Base-by-base conservation (phyloP, 2,113 vertebrate species). In the Lycocorax pyrrhopterus region DNA sequence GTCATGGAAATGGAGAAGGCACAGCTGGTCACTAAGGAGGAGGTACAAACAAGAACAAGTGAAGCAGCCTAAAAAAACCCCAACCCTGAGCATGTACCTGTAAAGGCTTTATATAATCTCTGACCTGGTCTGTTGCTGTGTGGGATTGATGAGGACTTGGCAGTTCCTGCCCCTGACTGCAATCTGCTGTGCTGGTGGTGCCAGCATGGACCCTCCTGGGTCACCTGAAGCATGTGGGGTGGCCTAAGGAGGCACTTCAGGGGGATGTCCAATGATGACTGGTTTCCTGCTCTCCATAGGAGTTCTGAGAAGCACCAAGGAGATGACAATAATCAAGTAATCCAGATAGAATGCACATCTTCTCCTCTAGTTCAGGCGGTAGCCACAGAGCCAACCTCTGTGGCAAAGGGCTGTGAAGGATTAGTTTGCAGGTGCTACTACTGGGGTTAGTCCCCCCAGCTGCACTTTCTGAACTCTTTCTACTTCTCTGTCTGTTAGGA, bases 301-400 rank as follows among this genome's bases (percentile, higher is more conserved):
- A 8, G 16, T 37, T 77, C 76, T 52, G 11, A 46, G n/a, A 55
- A 74, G 44, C 21, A n/a, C 18, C 0, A 0, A 75, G 43, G 39
- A 77, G 25, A 58, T 21, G 10, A 68, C 26, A 33, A 63, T 35
- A 73, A 55, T 19, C 20, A 56, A 62, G 17, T 29, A 75, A 73
- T 20, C 13, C 8, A 22, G 58, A 52, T 4, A 41, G 7, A 58
- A 30, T 7, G 18, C 4, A 29, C 22, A 29, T 41, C 53, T 47
- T 37, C 43, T 84, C 14, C 7, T 35, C 37, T 64, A 69, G 7
- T 32, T 86, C n/a, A 37, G 51, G 55, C 37, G 41, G n/a, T 14
- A 58, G 37, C 37, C 64, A 33, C 53, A 4, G 3, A 92, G 41
- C 35, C 33, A 49, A 21, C 3, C 13, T 32, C 39, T 32, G 10